Conservation (phyloP, 1,140 invertebrate species). For the Parapsyche elsis region DNA sequence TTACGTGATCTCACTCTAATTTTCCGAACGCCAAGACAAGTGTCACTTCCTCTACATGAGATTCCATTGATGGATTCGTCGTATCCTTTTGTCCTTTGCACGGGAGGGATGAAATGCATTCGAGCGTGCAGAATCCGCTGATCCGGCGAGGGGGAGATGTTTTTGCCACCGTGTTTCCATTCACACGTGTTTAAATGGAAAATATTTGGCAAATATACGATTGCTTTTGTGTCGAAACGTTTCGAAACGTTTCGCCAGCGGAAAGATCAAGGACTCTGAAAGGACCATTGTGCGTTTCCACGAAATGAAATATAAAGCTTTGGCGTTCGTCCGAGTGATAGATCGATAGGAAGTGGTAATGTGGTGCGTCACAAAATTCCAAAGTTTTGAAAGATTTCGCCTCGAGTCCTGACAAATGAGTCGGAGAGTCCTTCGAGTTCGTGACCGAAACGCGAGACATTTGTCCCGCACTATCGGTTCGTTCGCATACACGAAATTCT, state of each 20-base stretch:
- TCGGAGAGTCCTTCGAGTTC: neutral
- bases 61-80: neutral
- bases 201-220: slow-evolving; percentile 33
- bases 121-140: slow-evolving; percentile 2
- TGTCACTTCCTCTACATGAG: neutral
- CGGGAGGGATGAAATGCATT: neutral
- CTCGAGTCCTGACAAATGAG: neutral
- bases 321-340: neutral
- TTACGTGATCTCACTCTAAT: too few relatives aligned
- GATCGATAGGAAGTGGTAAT: slow-evolving; percentile 5
- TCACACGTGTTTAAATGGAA: slow-evolving; percentile 20
- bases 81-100: neutral
- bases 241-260: neutral
- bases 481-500: neutral
- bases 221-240: neutral
- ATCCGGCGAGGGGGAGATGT: neutral
- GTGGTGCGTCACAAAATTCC: slow-evolving; percentile 1
- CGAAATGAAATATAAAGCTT: neutral
- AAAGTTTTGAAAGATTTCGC: neutral
- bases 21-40: too few relatives aligned
- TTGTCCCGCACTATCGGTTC: neutral
- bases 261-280: slow-evolving; percentile 21
- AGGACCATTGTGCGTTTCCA: neutral
- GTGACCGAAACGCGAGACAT: neutral
- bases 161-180: slow-evolving; percentile 29